Percentiles rank a stretch among this genome's conserved stretches.
phyloP scores from a whole-genome alignment of 1,140 invertebrate species.

The Brachionus koreanus region DNA sequence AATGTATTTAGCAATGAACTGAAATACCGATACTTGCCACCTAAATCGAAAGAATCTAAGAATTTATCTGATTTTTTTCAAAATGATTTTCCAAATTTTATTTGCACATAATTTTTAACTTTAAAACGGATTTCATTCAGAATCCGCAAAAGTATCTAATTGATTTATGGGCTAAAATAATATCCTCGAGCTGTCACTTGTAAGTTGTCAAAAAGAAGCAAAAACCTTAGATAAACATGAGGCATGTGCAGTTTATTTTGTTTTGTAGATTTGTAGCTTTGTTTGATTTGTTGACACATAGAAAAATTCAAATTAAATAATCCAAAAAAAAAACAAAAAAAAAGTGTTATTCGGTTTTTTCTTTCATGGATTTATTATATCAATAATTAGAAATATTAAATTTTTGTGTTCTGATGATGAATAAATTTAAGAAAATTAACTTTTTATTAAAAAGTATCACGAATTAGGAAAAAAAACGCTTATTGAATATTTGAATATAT shows the following conservation, averaged over 20 bases:
- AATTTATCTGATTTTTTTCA: neutral
- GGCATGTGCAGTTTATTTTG: conserved; percentile 13
- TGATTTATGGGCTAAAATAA: neutral
- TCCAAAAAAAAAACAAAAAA: neutral
- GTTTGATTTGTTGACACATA: neutral
- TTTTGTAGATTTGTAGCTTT: neutral
- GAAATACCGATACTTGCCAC: neutral
- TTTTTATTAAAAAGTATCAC: neutral
- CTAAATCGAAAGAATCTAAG: neutral
- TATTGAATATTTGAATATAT: neutral
- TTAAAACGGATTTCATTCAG: neutral
- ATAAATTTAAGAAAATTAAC: neutral
- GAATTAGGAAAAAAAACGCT: neutral
- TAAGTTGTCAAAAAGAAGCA: neutral
- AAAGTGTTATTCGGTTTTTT: neutral
- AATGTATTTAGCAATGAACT: no score
- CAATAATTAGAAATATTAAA: neutral
- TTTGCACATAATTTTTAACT: neutral
- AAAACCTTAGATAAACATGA: neutral
- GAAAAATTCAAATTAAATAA: neutral
- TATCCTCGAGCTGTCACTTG: conserved; percentile 2
- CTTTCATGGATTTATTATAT: neutral
- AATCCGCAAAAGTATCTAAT: neutral
- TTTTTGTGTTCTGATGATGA: neutral
- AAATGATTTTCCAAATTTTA: neutral